These are phyloP conservation scores for Dascyllus trimaculatus DNA, from an alignment of 2,113 vertebrate species.

Conservation along the genomic window DNA sequence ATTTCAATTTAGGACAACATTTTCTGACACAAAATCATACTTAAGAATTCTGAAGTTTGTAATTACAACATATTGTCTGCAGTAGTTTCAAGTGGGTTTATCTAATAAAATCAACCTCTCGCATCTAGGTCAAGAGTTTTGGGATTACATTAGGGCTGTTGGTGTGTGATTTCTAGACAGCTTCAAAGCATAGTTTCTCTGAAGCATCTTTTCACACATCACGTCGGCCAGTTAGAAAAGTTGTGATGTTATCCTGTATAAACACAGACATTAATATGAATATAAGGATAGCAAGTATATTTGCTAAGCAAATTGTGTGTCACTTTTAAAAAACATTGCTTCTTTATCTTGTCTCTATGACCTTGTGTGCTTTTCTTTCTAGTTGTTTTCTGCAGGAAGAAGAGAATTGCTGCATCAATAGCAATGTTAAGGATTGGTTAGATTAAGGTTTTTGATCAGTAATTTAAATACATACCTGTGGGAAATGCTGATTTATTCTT, in stretches of 20 bases:
- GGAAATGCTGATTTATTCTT: neutral
- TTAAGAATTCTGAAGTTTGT: no score
- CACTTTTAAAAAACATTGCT: no score
- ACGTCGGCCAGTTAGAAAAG: neutral
- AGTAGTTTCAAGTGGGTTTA: neutral
- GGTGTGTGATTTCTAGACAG: neutral
- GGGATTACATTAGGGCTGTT: no score
- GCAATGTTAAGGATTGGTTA: slow-evolving; percentile 11
- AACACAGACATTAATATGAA: neutral
- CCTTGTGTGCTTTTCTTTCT: neutral
- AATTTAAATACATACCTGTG: slow-evolving; percentile 3
- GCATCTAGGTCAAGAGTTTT: no score
- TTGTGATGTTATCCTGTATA: neutral
- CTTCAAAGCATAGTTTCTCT: neutral
- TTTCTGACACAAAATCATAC: neutral
- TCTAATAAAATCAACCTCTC: no score
- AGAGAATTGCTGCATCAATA: neutral
- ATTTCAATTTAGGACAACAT: neutral
- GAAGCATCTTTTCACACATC: neutral
- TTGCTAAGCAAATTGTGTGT: neutral
- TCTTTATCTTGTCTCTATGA: neutral
- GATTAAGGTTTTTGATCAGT: slow-evolving; percentile 3
- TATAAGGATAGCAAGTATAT: neutral
- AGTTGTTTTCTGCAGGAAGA: slow-evolving; percentile 7
- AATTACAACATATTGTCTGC: neutral